These are phyloP conservation scores for Teinopalpus imperialis DNA, from an alignment of 2,888 invertebrate species.

Conservation along the genomic window DNA sequence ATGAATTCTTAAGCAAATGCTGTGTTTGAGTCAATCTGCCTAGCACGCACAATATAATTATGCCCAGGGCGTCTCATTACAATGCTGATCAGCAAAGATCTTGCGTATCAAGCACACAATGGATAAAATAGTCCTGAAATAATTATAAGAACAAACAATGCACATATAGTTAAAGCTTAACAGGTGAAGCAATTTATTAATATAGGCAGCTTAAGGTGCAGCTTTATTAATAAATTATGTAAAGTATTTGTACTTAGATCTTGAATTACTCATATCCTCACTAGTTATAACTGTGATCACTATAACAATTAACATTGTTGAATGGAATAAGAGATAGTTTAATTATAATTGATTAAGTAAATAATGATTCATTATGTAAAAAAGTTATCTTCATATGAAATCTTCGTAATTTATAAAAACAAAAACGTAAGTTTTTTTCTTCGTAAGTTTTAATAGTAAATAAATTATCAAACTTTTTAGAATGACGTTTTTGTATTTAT, in stretches of 20 bases:
- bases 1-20: too few species aligned
- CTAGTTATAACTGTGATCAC: not conserved
- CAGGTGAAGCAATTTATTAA: constrained; percentile 12
- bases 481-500: too few species aligned
- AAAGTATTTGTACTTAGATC: not conserved
- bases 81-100: constrained; percentile 39
- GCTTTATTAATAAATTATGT: constrained; percentile 4
- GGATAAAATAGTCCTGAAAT: constrained; percentile 31
- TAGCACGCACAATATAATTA: constrained; percentile 33
- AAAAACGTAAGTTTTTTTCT: too few species aligned
- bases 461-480: too few species aligned
- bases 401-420: too few species aligned
- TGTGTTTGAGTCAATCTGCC: too few species aligned
- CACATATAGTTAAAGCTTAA: constrained; percentile 6
- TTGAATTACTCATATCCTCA: constrained; percentile 10
- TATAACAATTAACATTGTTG: constrained; percentile 11
- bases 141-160: not conserved
- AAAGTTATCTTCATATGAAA: too few species aligned
- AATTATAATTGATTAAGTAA: constrained; percentile 7
- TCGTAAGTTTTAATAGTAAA: too few species aligned
- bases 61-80: constrained; percentile 35
- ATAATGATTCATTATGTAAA: constrained; percentile 23
- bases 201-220: not conserved
- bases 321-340: constrained; percentile 9
- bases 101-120: constrained; percentile 43